These are phyloP conservation scores for Collichthys lucidus DNA, from an alignment of 2,113 vertebrate genomes.

Conservation along the genomic window DNA sequence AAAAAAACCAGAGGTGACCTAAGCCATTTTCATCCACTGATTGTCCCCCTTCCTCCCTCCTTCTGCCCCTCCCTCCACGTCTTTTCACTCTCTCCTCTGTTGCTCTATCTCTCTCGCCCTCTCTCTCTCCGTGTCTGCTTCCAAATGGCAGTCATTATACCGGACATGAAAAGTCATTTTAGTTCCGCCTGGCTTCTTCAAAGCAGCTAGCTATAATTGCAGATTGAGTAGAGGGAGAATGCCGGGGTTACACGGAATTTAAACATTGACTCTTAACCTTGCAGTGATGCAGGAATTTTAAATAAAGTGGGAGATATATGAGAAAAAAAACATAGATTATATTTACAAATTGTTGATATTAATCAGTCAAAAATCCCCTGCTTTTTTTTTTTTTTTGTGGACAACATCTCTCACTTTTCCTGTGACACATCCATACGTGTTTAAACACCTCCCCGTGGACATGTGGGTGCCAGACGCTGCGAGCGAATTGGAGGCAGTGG, in stretches of 20 bases:
- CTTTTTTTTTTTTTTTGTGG: background rate
- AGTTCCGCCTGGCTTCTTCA: conserved; percentile 85
- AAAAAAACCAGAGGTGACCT: conserved; percentile 75
- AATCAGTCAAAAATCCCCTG: background rate
- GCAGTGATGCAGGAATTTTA: conserved; percentile 52
- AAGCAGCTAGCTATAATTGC: conserved; percentile 83
- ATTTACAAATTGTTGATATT: conserved; percentile 8
- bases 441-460: conserved; percentile 13
- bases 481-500: background rate
- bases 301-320: background rate
- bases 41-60: conserved; percentile 60
- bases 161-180: conserved; percentile 85
- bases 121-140: conserved; percentile 72
- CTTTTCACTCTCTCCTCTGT: conserved; percentile 61
- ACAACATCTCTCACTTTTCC: background rate
- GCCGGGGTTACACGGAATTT: conserved; percentile 78
- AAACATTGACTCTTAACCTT: conserved; percentile 77
- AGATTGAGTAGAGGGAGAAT: conserved; percentile 76
- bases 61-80: conserved; percentile 62
- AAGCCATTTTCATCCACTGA: conserved; percentile 73
- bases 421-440: background rate
- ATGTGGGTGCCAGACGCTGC: conserved; percentile 20
- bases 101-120: conserved; percentile 60
- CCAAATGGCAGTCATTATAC: conserved; percentile 85
- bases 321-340: background rate